These are phyloP conservation scores for Lysandra coridon DNA, from an alignment of 2,888 invertebrate genomes.

Conservation along the genomic window DNA sequence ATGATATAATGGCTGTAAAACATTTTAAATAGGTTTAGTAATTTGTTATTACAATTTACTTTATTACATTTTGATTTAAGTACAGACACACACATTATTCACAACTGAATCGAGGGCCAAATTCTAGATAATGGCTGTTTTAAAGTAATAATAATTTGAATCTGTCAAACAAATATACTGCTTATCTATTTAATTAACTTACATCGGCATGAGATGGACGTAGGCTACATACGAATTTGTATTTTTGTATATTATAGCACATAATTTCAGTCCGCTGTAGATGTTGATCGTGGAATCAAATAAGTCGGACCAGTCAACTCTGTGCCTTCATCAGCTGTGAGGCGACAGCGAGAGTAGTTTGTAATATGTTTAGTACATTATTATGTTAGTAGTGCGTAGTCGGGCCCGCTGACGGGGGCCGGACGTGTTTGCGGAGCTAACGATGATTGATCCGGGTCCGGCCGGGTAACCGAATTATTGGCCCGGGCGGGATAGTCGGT, in stretches of 20 bases:
- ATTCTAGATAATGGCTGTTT: too few species aligned
- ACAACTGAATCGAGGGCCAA: too few species aligned
- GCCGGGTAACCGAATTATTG: conserved; percentile 3
- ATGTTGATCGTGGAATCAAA: not conserved
- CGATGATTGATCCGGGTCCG: conserved; percentile 28
- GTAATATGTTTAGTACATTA: not conserved
- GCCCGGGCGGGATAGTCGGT: not conserved
- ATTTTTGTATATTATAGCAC: too few species aligned
- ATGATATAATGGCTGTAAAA: not conserved
- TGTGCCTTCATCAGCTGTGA: not conserved
- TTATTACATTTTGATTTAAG: too few species aligned
- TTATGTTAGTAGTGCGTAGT: conserved; percentile 8
- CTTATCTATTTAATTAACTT: too few species aligned
- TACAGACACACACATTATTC: too few species aligned
- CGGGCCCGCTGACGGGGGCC: not conserved
- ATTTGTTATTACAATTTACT: not conserved
- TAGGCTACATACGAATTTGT: too few species aligned
- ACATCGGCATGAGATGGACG: too few species aligned
- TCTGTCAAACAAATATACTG: too few species aligned
- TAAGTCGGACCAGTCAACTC: not conserved
- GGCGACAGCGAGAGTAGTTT: not conserved
- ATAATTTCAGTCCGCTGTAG: too few species aligned
- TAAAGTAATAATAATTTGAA: too few species aligned
- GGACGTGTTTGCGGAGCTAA: conserved; percentile 18
- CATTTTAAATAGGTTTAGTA: not conserved